phyloP scores from a whole-genome alignment of 2,797 vertebrate genomes.

The Parambassis ranga region DNA sequence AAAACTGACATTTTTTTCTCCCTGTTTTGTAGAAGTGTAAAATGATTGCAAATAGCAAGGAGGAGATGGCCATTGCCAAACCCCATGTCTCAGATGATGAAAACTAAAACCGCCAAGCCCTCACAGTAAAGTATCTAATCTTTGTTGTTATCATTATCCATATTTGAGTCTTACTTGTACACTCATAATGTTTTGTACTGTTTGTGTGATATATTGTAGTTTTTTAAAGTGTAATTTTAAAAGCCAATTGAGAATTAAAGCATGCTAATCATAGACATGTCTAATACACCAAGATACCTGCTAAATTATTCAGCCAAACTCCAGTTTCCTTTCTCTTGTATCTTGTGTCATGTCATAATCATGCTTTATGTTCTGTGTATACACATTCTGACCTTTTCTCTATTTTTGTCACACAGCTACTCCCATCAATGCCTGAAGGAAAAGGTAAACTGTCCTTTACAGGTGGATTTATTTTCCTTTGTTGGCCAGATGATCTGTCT shows the following conservation, averaged over 20 bases:
- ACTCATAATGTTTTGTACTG: too few relatives aligned
- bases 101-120: conserved; percentile 60
- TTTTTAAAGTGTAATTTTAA: too few relatives aligned
- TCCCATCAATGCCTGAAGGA: conserved; percentile 35
- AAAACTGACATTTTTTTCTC: background rate
- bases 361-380: background rate
- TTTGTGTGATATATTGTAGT: too few relatives aligned
- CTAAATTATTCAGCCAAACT: too few relatives aligned
- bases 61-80: conserved; percentile 91
- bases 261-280: background rate
- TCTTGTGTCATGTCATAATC: too few relatives aligned
- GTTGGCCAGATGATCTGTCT: conserved; percentile 35
- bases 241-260: too few relatives aligned
- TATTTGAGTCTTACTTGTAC: background rate
- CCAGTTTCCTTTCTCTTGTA: too few relatives aligned
- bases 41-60: conserved; percentile 98
- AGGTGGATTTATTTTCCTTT: conserved; percentile 42
- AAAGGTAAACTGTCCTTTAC: conserved; percentile 15
- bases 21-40: conserved; percentile 91
- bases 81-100: conserved; percentile 96
- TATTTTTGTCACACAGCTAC: conserved; percentile 26
- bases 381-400: background rate
- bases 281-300: too few relatives aligned
- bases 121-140: conserved; percentile 40
- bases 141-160: background rate